Evolutionary conservation across 2,888 invertebrate genomes (phyloP).

Genomic region (Acrobasis repandana): DNA sequence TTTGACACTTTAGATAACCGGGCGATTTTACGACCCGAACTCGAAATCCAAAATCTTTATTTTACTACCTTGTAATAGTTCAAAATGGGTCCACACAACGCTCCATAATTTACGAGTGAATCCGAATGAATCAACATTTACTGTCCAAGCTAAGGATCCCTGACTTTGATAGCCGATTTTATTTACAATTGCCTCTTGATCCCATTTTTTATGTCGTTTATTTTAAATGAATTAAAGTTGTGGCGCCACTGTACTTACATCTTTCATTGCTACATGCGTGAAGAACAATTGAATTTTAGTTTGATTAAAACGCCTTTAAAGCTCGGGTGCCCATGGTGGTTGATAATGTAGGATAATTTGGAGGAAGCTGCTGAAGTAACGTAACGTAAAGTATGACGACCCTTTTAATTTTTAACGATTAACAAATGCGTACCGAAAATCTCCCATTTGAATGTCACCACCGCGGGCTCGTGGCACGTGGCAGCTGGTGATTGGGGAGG

Average conservation of each 20-base stretch:
- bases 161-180: slow-evolving; percentile 16
- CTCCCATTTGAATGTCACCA: too few species aligned
- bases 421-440: too few species aligned
- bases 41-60: slow-evolving; percentile 47
- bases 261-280: background rate
- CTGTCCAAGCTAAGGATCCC: background rate
- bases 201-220: slow-evolving; percentile 10
- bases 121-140: slow-evolving; percentile 16
- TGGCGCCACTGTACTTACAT: slow-evolving; percentile 11
- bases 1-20: slow-evolving; percentile 51
- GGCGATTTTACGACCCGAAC: slow-evolving; percentile 49
- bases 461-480: too few species aligned
- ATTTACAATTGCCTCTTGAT: slow-evolving; percentile 17
- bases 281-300: too few species aligned
- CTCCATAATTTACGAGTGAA: slow-evolving; percentile 1
- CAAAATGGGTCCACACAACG: slow-evolving; percentile 65
- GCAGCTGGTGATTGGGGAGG: too few species aligned
- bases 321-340: too few species aligned
- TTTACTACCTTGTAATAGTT: slow-evolving; percentile 73
- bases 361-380: too few species aligned
- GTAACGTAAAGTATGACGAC: too few species aligned
- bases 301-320: too few species aligned
- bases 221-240: background rate
- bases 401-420: too few species aligned
- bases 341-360: too few species aligned